Evolutionary conservation across 2,113 vertebrate genomes (phyloP).

Genomic region (Morone saxatilis): DNA sequence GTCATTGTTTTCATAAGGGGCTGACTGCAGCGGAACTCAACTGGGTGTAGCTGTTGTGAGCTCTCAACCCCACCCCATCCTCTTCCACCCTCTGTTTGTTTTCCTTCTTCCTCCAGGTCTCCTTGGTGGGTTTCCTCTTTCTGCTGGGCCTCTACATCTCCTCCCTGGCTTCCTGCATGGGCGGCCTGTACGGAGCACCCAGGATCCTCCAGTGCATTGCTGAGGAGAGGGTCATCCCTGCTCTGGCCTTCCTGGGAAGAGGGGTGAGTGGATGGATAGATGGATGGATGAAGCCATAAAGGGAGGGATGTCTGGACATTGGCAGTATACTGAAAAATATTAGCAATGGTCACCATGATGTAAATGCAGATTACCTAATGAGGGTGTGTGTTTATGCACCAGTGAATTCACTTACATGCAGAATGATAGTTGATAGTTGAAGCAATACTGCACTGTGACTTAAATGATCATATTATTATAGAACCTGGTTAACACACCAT

Average conservation of each 20-base stretch:
- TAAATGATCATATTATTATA: neutral
- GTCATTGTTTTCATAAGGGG: slow-evolving; percentile 72
- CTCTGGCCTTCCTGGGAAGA: slow-evolving; percentile 86
- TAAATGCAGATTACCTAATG: neutral
- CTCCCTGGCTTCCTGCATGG: slow-evolving; percentile 98
- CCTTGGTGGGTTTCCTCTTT: slow-evolving; percentile 97
- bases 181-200: slow-evolving; percentile 94
- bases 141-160: slow-evolving; percentile 97
- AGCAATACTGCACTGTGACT: neutral
- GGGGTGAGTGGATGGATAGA: slow-evolving; percentile 87
- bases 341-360: slow-evolving; percentile 11
- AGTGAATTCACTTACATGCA: neutral
- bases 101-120: slow-evolving; percentile 89
- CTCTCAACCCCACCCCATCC: slow-evolving; percentile 75
- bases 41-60: slow-evolving; percentile 78
- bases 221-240: slow-evolving; percentile 94
- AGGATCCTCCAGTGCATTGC: slow-evolving; percentile 97
- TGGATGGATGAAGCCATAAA: slow-evolving; percentile 4
- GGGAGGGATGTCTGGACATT: slow-evolving; percentile 28
- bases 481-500: neutral
- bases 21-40: slow-evolving; percentile 79
- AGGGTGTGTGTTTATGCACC: neutral
- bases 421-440: neutral
- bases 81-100: slow-evolving; percentile 83
- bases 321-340: slow-evolving; percentile 5